These are phyloP conservation scores for Synanthedon andrenaeformis DNA, from an alignment of 2,888 invertebrate genomes.

Conservation along the genomic window DNA sequence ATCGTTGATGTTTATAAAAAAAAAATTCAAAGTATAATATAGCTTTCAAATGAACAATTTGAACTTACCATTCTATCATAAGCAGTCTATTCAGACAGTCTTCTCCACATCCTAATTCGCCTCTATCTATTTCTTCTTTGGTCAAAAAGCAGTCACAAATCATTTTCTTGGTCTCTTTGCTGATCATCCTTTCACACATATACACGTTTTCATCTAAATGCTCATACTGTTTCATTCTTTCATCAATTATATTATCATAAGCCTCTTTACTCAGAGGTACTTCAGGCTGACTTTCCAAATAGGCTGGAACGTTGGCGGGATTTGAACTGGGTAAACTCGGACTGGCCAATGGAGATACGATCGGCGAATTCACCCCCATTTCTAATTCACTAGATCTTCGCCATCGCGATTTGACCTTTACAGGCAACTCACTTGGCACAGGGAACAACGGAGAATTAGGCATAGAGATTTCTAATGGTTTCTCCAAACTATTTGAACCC, in stretches of 20 bases:
- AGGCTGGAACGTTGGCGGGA: slow-evolving; percentile 21
- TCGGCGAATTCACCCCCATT: slow-evolving; percentile 66
- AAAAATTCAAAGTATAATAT: neutral
- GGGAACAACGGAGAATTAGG: slow-evolving; percentile 54
- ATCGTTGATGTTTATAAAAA: too few species aligned
- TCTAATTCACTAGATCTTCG: slow-evolving; percentile 80
- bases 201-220: slow-evolving; percentile 89
- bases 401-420: slow-evolving; percentile 85
- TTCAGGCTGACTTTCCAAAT: slow-evolving; percentile 18
- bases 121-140: slow-evolving; percentile 86
- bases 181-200: slow-evolving; percentile 84
- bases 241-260: slow-evolving; percentile 62
- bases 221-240: slow-evolving; percentile 79
- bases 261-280: slow-evolving; percentile 44
- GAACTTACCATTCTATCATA: slow-evolving; percentile 94
- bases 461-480: slow-evolving; percentile 30
- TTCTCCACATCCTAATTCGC: slow-evolving; percentile 91
- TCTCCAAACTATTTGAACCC: slow-evolving; percentile 68
- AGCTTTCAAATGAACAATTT: neutral
- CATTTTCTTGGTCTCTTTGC: slow-evolving; percentile 94
- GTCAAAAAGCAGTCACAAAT: slow-evolving; percentile 94
- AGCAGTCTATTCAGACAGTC: slow-evolving; percentile 96
- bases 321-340: slow-evolving; percentile 40
- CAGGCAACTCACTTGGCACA: slow-evolving; percentile 73
- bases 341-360: slow-evolving; percentile 49